These are phyloP conservation scores for Ciconia stormi DNA, from an alignment of 2,113 vertebrate genomes.

Conservation along the genomic window DNA sequence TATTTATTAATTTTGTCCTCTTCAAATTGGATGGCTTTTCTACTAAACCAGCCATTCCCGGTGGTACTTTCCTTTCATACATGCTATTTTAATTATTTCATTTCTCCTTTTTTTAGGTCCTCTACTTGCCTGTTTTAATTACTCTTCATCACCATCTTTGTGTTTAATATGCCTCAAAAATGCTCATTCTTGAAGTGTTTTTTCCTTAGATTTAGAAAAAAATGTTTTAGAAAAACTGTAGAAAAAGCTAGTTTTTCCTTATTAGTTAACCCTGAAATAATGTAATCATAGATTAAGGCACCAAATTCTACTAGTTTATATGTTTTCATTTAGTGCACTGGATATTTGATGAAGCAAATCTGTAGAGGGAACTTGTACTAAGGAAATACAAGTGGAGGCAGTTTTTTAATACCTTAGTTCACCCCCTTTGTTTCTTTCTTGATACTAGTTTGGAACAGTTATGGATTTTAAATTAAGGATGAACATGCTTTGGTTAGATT, in stretches of 20 bases:
- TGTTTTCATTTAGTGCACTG: background rate
- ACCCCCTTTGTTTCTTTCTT: background rate
- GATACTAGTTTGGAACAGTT: background rate
- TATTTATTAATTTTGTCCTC: background rate
- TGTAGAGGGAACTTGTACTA: background rate
- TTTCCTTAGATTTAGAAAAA: background rate
- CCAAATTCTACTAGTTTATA: background rate
- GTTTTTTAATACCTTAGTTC: background rate
- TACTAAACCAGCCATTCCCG: background rate
- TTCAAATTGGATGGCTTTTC: background rate
- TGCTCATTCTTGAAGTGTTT: background rate
- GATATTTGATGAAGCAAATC: background rate
- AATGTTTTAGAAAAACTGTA: background rate
- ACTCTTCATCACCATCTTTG: background rate
- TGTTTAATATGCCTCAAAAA: background rate
- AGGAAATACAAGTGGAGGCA: background rate
- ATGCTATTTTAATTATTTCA: background rate
- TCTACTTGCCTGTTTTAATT: background rate
- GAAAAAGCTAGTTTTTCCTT: background rate
- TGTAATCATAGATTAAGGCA: background rate
- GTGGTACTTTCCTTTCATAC: background rate
- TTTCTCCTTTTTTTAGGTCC: background rate
- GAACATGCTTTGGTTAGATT: background rate
- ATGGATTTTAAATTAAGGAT: background rate
- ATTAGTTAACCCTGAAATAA: background rate